Evolutionary conservation across 2,888 invertebrate species (phyloP), one percentile per base, ranked within the genome.

Genomic region (Panzeria rudis): DNA sequence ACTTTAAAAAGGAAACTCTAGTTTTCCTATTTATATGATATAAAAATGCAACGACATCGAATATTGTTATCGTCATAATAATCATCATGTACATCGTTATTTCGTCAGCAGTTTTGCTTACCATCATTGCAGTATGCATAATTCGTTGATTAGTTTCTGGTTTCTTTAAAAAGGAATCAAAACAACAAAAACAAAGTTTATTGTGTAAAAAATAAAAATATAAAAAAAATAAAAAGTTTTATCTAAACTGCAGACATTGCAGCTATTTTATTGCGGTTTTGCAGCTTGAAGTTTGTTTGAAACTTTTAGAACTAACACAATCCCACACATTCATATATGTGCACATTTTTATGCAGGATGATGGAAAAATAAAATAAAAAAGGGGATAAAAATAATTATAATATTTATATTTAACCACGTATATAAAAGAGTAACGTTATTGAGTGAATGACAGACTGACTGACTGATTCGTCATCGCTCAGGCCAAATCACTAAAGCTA

Each of bases 231-330:
- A 13, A 52, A 56, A 83, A 77, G 62, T 83, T 83, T 83, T 83
- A 78, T 83, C 78, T 78, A 61, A 44, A 69, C 32, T 73, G 35
- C 78, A 83, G 68, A 73, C 73, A 68, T 69, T 78, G 78, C 73
- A 78, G 73, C 61, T 76, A 73, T 62, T 68, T 62, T 78, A 78
- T 68, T 78, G 78, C 38, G 83, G 83, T 83, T 78, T 73, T 72
- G 44, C 61, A 78, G 61, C 23, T 78, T 29, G 47, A 41, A 44
- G 25, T 44, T 64, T 29, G 25, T 64, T 17, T 9, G 3, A 78
- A 83, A 73, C 35, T 78, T 73, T 77, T 41, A 47, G n/a, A 54
- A 52, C 61, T 50, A 68, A 62, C 29, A 56, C 15, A 9, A 4
- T 25, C 8, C 7, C 15, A 32, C 32, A 64, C 54, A 76, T 69